A percentile compares a stretch with the other conserved stretches of the same genome.
Evolutionary conservation across 2,797 vertebrate species (phyloP).

Genomic region (Mormyrus hasselquistii): DNA sequence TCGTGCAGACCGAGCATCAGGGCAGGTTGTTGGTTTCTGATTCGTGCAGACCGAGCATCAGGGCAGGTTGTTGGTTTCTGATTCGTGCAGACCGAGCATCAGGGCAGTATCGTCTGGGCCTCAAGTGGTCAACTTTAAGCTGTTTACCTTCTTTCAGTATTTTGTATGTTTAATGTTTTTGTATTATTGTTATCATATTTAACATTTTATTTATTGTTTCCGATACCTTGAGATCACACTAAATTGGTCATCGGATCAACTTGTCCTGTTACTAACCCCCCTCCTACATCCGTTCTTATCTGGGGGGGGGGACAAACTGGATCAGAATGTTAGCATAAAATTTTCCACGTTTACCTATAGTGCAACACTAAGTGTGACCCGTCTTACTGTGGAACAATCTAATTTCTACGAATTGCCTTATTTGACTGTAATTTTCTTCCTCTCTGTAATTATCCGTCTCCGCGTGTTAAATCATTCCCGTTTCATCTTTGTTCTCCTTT

Average conservation of each 20-base stretch:
- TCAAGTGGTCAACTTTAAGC: not conserved
- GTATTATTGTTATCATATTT: not conserved
- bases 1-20: too few relatives aligned
- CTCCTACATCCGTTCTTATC: not conserved
- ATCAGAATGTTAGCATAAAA: not conserved
- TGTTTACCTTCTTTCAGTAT: not conserved
- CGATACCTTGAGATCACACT: not conserved
- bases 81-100: not conserved
- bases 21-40: not conserved
- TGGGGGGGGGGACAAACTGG: not conserved
- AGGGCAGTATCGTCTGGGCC: not conserved
- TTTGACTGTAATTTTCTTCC: not conserved
- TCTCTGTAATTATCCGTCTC: not conserved
- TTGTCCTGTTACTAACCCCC: not conserved
- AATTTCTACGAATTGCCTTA: constrained; percentile 7
- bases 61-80: not conserved
- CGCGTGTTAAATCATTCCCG: not conserved
- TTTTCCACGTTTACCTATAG: not conserved
- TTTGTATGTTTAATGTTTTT: not conserved
- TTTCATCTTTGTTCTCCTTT: not conserved
- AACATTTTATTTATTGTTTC: not conserved
- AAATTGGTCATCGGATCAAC: not conserved
- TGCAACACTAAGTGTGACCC: constrained; percentile 3
- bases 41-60: not conserved
- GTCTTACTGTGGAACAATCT: not conserved